Conservation (phyloP, 2,113 vertebrate genomes). For the Cygnus atratus region DNA sequence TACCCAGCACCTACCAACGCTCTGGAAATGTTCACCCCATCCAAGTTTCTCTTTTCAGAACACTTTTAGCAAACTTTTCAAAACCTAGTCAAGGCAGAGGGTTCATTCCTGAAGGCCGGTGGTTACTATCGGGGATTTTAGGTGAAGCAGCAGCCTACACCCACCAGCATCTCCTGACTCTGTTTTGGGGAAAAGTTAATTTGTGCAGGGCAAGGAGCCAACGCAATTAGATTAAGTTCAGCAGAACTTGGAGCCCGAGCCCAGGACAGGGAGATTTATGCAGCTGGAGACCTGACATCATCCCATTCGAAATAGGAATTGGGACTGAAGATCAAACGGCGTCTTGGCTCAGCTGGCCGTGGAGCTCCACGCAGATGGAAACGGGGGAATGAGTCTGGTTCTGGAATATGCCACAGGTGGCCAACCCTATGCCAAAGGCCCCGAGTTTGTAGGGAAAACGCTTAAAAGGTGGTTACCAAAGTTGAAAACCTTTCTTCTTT, state of each 20-base stretch:
- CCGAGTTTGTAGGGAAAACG: not conserved
- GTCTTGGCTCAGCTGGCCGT: not conserved
- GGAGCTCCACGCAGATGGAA: not conserved
- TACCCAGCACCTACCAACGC: accelerated
- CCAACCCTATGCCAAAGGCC: not conserved
- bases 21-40: no score
- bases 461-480: not conserved
- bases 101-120: not conserved
- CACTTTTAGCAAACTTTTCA: not conserved
- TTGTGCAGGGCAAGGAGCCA: not conserved
- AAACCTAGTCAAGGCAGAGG: not conserved
- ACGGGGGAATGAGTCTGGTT: not conserved
- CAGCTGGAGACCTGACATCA: not conserved
- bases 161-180: not conserved
- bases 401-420: not conserved
- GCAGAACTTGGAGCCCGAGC: not conserved
- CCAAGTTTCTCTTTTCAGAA: not conserved
- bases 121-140: not conserved
- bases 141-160: not conserved
- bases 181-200: not conserved
- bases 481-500: not conserved
- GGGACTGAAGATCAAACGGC: not conserved
- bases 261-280: not conserved
- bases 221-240: not conserved
- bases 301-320: not conserved